Conservation (phyloP, 2,797 vertebrate species). For the Ctenochaetus hawaiiensis region DNA sequence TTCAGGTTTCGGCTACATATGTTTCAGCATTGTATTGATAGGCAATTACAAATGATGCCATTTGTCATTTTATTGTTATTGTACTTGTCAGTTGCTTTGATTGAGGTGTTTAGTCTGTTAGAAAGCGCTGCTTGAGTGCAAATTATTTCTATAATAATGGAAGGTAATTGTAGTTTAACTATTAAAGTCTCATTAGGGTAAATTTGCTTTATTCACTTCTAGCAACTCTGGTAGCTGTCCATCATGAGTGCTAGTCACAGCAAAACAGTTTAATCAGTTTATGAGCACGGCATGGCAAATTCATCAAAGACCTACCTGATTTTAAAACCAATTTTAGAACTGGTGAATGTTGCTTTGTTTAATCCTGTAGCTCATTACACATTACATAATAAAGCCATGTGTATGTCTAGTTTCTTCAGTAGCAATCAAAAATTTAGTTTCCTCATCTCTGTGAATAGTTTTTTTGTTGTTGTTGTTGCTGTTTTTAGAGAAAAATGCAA, state of each 20-base stretch:
- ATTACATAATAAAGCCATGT: neutral
- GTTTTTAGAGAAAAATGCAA: neutral
- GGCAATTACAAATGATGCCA: no score
- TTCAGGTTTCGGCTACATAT: no score
- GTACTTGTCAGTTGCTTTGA: no score
- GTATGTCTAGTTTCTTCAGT: neutral
- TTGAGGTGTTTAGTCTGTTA: no score
- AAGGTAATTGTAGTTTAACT: conserved; percentile 2
- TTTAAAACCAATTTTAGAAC: neutral
- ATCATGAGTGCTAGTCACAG: neutral
- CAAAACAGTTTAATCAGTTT: neutral
- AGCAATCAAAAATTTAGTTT: neutral
- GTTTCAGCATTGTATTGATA: no score
- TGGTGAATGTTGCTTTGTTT: neutral
- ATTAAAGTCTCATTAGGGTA: neutral
- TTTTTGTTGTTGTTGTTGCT: neutral
- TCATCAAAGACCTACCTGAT: neutral
- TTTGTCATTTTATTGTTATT: no score
- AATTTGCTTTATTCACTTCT: neutral
- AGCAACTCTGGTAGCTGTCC: neutral
- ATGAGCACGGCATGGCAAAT: neutral
- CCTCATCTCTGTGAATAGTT: neutral
- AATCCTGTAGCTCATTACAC: neutral
- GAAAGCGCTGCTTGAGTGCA: no score
- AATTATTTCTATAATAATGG: neutral